Conservation (phyloP, 1,140 invertebrate genomes). For the Homarus americanus region DNA sequence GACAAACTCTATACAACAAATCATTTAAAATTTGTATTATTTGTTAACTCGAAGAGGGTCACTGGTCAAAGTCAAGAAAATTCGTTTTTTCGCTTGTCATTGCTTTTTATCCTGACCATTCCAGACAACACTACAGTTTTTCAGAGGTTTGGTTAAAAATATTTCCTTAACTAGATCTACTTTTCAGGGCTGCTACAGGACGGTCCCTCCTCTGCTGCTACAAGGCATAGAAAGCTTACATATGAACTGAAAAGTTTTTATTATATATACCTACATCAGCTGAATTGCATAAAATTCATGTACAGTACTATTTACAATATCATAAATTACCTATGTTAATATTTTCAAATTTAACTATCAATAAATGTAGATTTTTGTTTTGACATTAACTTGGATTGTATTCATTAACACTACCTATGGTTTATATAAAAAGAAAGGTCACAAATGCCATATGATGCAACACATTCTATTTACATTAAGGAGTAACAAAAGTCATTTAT, state of each 20-base stretch:
- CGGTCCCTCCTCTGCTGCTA: conserved; percentile 50
- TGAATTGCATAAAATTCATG: conserved; percentile 39
- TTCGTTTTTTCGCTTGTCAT: too few species aligned
- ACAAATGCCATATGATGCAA: too few species aligned
- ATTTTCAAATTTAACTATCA: conserved; percentile 4
- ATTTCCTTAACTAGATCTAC: not conserved
- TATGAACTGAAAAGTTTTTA: not conserved
- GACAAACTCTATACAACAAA: too few species aligned
- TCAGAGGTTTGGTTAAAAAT: too few species aligned
- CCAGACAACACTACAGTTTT: too few species aligned
- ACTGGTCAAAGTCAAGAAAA: too few species aligned
- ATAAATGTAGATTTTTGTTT: not conserved
- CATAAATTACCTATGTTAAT: not conserved
- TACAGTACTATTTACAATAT: conserved; percentile 65
- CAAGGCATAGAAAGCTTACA: conserved; percentile 44
- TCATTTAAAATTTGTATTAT: too few species aligned
- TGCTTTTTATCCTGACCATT: too few species aligned
- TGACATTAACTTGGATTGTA: not conserved
- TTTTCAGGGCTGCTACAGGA: conserved; percentile 35
- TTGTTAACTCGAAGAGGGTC: too few species aligned
- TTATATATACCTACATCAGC: conserved; percentile 23
- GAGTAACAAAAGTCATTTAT: too few species aligned
- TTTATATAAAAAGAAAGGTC: not conserved
- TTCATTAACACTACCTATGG: not conserved
- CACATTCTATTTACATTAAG: not conserved